phyloP scores from a whole-genome alignment of 2,113 vertebrate species.

The Oryzias woworae region DNA sequence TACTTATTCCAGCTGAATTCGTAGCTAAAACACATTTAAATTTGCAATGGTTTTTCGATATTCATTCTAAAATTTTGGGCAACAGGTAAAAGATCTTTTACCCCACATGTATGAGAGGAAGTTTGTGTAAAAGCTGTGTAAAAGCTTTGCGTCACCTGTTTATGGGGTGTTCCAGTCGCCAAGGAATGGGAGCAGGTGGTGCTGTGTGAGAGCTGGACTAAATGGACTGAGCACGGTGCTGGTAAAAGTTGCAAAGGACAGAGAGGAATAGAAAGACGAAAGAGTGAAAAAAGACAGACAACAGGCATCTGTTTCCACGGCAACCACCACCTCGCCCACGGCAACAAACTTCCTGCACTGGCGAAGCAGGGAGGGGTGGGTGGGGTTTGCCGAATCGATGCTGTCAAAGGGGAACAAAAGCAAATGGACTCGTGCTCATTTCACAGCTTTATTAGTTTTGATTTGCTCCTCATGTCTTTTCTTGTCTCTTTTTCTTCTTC shows the following conservation, averaged over 20 bases:
- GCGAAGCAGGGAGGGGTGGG: slow-evolving; percentile 48
- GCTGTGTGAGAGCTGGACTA: slow-evolving; percentile 9
- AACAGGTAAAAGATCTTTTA: too few species aligned
- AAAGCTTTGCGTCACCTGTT: background rate
- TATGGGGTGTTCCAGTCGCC: background rate
- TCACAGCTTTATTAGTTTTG: slow-evolving; percentile 19
- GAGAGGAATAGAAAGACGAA: too few species aligned
- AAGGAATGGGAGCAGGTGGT: background rate
- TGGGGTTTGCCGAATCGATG: slow-evolving; percentile 18
- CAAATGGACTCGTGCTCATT: slow-evolving; percentile 5
- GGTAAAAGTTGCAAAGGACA: slow-evolving; percentile 48
- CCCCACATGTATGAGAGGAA: too few species aligned
- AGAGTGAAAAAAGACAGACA: slow-evolving; percentile 33
- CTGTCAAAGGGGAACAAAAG: slow-evolving; percentile 8
- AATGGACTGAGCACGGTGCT: slow-evolving; percentile 18
- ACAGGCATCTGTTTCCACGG: slow-evolving; percentile 70
- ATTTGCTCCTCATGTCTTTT: slow-evolving; percentile 10
- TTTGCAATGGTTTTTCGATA: too few species aligned
- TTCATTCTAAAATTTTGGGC: too few species aligned
- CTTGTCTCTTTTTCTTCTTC: background rate
- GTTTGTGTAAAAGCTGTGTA: background rate
- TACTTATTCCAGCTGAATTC: background rate
- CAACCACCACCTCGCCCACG: slow-evolving; percentile 67
- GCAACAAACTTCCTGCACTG: slow-evolving; percentile 65
- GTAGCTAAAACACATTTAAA: slow-evolving; percentile 7